These are phyloP conservation scores for Hofmannophila pseudospretella DNA, from an alignment of 2,888 invertebrate species.

Conservation along the genomic window DNA sequence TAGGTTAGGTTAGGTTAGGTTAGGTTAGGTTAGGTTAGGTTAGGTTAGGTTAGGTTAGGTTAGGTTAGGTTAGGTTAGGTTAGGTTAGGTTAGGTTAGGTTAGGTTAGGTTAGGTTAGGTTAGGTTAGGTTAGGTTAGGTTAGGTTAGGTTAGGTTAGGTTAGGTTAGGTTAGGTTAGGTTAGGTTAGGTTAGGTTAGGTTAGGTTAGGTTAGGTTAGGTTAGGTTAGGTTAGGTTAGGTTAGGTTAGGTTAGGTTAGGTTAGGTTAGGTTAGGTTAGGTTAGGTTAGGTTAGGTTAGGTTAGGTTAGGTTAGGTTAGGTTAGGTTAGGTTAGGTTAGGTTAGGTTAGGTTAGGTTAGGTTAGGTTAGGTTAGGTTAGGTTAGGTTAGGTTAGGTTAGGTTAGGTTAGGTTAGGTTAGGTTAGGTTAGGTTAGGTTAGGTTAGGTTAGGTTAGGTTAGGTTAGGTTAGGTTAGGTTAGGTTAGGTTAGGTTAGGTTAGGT, in stretches of 20 bases:
- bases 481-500: slow-evolving; percentile 12
- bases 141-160: slow-evolving; percentile 6
- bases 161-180: slow-evolving; percentile 5
- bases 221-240: slow-evolving; percentile 2
- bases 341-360: slow-evolving; percentile 13
- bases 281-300: slow-evolving; percentile 12
- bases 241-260: background rate
- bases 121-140: slow-evolving; percentile 8
- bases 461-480: slow-evolving; percentile 18
- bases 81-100: slow-evolving; percentile 9
- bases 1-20: slow-evolving; percentile 6
- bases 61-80: slow-evolving; percentile 12
- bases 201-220: too few relatives aligned
- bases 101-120: slow-evolving; percentile 7
- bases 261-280: slow-evolving; percentile 10
- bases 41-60: slow-evolving; percentile 18
- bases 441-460: slow-evolving; percentile 19
- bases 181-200: too few relatives aligned
- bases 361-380: slow-evolving; percentile 17
- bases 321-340: slow-evolving; percentile 7
- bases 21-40: slow-evolving; percentile 11
- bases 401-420: slow-evolving; percentile 20
- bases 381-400: slow-evolving; percentile 19
- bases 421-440: slow-evolving; percentile 20
- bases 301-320: slow-evolving; percentile 8